A percentile compares a stretch with the other conserved stretches of the same genome.
Evolutionary conservation across 2,113 vertebrate genomes (phyloP).

Genomic region (Pelmatolapia mariae): DNA sequence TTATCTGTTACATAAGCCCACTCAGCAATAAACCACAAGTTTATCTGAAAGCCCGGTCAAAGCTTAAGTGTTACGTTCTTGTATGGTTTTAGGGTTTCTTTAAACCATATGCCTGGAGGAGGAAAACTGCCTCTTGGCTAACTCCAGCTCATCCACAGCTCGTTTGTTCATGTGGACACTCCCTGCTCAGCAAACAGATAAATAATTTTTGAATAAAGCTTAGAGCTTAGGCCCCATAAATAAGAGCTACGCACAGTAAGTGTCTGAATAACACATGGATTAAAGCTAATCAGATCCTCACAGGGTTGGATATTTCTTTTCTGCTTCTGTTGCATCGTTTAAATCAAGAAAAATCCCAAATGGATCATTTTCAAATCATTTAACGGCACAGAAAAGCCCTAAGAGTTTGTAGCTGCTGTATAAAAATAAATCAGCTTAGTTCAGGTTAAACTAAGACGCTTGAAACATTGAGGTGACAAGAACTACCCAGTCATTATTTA

Average conservation of each 20-base stretch:
- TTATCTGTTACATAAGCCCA: neutral
- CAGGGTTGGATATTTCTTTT: neutral
- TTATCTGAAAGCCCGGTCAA: neutral
- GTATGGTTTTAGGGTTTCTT: neutral
- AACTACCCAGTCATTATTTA: neutral
- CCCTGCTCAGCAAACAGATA: neutral
- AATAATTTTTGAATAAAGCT: neutral
- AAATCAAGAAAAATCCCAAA: neutral
- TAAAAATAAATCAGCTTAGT: neutral
- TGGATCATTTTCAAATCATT: neutral
- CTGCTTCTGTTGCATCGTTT: neutral
- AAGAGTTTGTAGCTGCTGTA: neutral
- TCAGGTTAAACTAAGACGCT: neutral
- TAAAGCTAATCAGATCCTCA: neutral
- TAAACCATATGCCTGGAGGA: neutral
- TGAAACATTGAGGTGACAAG: neutral
- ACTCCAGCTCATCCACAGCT: neutral
- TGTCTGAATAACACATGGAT: neutral
- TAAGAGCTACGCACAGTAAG: neutral
- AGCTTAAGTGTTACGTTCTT: neutral
- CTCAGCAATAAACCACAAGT: conserved; percentile 20
- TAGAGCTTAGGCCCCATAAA: neutral
- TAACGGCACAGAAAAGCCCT: neutral
- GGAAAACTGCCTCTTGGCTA: neutral
- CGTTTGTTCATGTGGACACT: neutral